Conservation (phyloP, 2,113 vertebrate genomes). For the Bos indicus region DNA sequence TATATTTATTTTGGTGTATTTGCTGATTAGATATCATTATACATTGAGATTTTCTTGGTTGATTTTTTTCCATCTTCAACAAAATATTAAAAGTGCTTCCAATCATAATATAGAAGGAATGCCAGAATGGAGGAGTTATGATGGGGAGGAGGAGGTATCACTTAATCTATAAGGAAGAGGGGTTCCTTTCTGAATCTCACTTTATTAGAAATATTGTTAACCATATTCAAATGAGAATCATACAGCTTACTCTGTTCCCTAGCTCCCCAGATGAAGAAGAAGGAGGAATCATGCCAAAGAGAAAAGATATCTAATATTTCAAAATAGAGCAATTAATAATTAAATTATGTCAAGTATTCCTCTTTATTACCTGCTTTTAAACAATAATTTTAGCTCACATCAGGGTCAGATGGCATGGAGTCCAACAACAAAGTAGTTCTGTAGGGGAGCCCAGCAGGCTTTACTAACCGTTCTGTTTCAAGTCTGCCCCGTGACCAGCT, state of each 20-base stretch:
- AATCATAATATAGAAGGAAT: not conserved
- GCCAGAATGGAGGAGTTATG: not conserved
- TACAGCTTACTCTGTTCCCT: not conserved
- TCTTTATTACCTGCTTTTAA: not conserved
- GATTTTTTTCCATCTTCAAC: not conserved
- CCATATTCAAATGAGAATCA: not conserved
- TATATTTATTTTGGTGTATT: conserved; percentile 3
- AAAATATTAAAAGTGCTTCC: conserved; percentile 24
- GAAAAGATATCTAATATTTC: not conserved
- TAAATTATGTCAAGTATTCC: not conserved
- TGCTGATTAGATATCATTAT: conserved; percentile 16
- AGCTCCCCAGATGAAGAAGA: not conserved
- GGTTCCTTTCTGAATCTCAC: not conserved
- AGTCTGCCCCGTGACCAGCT: not conserved
- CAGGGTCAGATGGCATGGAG: not conserved
- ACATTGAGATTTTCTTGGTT: not conserved
- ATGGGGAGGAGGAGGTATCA: not conserved
- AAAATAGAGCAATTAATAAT: not conserved
- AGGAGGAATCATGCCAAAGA: not conserved
- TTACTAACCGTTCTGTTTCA: not conserved
- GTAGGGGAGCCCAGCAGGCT: not conserved
- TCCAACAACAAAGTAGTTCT: not conserved
- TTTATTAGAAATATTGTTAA: not conserved
- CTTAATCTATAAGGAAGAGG: not conserved
- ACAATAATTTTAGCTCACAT: not conserved